Base-by-base conservation (phyloP, 2,797 vertebrate genomes). In the Cynopterus sphinx region DNA sequence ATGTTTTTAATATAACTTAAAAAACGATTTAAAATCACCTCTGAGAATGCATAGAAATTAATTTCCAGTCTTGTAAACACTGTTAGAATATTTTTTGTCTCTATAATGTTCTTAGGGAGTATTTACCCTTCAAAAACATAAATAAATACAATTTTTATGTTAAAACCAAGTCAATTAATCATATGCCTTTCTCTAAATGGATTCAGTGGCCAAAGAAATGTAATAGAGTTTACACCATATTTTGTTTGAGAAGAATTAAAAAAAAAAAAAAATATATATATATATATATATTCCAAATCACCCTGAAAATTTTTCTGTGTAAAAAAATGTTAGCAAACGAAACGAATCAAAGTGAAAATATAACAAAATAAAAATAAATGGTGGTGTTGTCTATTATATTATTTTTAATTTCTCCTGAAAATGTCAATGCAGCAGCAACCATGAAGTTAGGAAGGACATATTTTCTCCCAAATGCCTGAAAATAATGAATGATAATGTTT, bases 161-260 rank as follows among this genome's bases (percentile, higher is more conserved):
- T 83, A 91, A 95, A 87, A 22, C 24, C 21, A 68, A 70, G 43
- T 61, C 9, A 67, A 51, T 89, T 24, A 77, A 75, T 39, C 33
- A 51, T 26, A 31, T 51, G 10, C 28, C 33, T 68, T 70, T 57
- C 70, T n/a, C 33, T 68, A 68, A 92, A 19, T 82, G 31, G 49
- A 78, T 86, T 91, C 63, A 26, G 33, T 57, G 26, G 46, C 11
- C 51, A 87, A 73, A 78, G 55, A 82, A 89, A 81, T n/a, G 16
- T 41, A 43, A 43, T 33, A 65, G 51, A 81, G 7, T 49, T 33
- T 43, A 19, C 12, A 43, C 17, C 17, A 13, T 51, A 46, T 61
- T 90, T 68, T 67, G 36, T 36, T 87, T 81, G 39, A 74, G 39
- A 83, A 95, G 57, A 92, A 68, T 85, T 77, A 88, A n/a, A 81